A percentile compares a stretch with the other conserved stretches of the same genome.
phyloP scores from a whole-genome alignment of 2,797 vertebrate genomes.

The Prionace glauca region DNA sequence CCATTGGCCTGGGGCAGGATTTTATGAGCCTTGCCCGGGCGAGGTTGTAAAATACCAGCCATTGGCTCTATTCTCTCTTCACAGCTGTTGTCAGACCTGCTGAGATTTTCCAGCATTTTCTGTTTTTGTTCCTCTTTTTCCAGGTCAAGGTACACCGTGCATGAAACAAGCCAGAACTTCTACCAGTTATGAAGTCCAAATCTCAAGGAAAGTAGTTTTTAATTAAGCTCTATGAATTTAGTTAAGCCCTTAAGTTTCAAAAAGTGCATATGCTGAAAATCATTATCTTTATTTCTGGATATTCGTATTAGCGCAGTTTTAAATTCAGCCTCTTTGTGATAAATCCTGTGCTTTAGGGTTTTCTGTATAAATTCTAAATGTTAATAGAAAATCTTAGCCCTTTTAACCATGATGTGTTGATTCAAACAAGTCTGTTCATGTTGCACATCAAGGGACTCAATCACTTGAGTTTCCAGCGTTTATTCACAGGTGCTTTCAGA shows the following conservation, averaged over 20 bases:
- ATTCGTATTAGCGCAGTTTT: neutral
- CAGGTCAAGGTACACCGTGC: neutral
- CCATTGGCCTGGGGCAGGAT: too few relatives aligned
- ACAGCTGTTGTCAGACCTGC: too few relatives aligned
- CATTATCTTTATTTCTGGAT: neutral
- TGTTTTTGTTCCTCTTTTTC: too few relatives aligned
- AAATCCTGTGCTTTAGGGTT: neutral
- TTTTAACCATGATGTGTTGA: neutral
- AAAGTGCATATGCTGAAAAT: neutral
- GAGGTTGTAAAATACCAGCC: too few relatives aligned
- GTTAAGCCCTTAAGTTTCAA: neutral
- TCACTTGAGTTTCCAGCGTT: neutral
- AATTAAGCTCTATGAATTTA: neutral
- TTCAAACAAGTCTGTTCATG: slow-evolving; percentile 11
- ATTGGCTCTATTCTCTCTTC: too few relatives aligned
- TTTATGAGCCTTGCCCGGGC: too few relatives aligned
- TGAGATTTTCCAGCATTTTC: too few relatives aligned
- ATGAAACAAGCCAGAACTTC: neutral
- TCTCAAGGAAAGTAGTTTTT: neutral
- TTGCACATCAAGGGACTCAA: neutral
- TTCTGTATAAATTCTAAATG: neutral
- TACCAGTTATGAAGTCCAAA: neutral
- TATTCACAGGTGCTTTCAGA: neutral
- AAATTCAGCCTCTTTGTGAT: neutral
- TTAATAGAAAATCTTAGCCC: neutral